Conservation (phyloP, 1,140 invertebrate species). For the Drosophila cardini region DNA sequence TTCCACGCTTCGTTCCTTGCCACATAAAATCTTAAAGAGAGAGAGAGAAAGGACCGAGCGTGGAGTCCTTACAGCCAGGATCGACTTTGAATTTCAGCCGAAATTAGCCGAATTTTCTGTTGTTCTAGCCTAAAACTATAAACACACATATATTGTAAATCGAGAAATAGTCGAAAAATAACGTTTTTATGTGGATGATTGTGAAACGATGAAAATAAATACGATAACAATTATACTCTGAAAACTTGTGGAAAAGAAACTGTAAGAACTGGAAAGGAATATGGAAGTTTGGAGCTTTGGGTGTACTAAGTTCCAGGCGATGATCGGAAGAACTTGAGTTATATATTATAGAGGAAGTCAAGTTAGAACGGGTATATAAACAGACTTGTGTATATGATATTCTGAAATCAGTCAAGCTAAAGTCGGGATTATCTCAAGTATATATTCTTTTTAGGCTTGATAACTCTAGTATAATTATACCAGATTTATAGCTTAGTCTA, state of each 20-base stretch:
- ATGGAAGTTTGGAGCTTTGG: background rate
- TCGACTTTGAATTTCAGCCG: constrained; percentile 72
- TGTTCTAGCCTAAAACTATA: constrained; percentile 59
- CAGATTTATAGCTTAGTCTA: no score
- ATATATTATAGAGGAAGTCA: no score
- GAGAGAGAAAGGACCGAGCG: constrained; percentile 49
- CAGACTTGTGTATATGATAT: no score
- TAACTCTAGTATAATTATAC: no score
- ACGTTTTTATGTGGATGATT: constrained; percentile 72
- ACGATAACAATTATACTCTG: constrained; percentile 77
- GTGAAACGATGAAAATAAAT: constrained; percentile 80
- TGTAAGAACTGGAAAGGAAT: background rate
- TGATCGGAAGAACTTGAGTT: no score
- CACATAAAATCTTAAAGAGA: constrained; percentile 61
- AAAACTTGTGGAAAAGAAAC: background rate
- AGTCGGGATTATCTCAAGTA: no score
- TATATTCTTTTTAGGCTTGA: no score
- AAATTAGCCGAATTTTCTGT: constrained; percentile 33
- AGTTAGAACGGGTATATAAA: no score
- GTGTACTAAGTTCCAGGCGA: no score
- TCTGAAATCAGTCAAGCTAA: no score
- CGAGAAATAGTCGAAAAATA: constrained; percentile 71
- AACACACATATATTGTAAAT: constrained; percentile 80
- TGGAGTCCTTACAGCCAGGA: constrained; percentile 4
- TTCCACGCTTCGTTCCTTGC: constrained; percentile 18